These are phyloP conservation scores for Hyposoter didymator DNA, from an alignment of 2,888 invertebrate genomes.

Conservation along the genomic window DNA sequence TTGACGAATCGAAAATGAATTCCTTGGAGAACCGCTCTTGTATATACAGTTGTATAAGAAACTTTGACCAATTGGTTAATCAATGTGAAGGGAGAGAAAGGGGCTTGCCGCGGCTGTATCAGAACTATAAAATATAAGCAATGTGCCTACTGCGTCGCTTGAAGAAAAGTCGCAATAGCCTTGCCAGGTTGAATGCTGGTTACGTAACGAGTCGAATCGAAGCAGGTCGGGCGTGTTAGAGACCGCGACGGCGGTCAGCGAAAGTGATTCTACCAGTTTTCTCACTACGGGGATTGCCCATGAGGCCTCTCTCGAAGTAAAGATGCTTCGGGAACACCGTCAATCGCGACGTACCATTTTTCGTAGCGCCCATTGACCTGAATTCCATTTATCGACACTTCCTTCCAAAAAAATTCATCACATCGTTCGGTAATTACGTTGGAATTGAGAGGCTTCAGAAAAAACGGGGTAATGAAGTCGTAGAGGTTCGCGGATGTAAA, in stretches of 20 bases:
- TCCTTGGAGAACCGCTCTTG: neutral
- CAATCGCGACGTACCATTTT: neutral
- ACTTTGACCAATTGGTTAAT: constrained; percentile 15
- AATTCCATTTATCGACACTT: no score
- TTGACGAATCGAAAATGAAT: neutral
- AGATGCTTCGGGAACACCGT: constrained; percentile 48
- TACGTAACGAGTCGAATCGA: constrained; percentile 66
- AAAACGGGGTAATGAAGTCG: no score
- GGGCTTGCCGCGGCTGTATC: neutral
- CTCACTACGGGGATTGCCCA: constrained; percentile 47
- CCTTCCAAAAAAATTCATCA: no score
- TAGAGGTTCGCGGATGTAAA: no score
- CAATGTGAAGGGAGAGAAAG: constrained; percentile 20
- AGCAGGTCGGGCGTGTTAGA: constrained; percentile 54
- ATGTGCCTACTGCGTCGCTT: constrained; percentile 14
- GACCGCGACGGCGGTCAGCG: constrained; percentile 75
- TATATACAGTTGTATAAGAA: neutral
- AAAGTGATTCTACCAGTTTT: constrained; percentile 75
- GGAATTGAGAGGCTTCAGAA: no score
- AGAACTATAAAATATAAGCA: constrained; percentile 9
- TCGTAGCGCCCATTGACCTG: neutral
- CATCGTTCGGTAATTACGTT: no score
- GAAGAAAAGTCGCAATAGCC: constrained; percentile 59
- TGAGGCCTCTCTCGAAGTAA: constrained; percentile 6
- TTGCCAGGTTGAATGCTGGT: constrained; percentile 53